Percentiles rank a stretch among this genome's conserved stretches.
phyloP scores from a whole-genome alignment of 2,888 invertebrate genomes.

The Sympetrum striolatum region DNA sequence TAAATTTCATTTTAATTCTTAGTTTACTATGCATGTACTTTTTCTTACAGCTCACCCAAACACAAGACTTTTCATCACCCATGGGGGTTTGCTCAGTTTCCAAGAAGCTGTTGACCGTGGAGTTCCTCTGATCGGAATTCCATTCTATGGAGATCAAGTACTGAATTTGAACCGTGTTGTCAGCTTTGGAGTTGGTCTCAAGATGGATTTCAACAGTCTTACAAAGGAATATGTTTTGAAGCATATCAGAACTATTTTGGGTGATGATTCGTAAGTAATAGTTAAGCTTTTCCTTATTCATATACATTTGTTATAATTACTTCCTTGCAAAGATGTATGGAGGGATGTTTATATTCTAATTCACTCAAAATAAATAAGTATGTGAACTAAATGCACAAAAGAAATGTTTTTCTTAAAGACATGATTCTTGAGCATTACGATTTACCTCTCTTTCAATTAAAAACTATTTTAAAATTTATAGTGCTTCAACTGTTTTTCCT shows the following conservation, averaged over 20 bases:
- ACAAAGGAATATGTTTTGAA: constrained; percentile 57
- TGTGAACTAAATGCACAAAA: too few relatives aligned
- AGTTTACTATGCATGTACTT: neutral
- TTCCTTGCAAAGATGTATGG: too few relatives aligned
- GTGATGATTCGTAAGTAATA: constrained; percentile 51
- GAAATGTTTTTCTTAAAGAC: too few relatives aligned
- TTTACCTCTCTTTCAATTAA: too few relatives aligned
- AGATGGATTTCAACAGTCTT: constrained; percentile 53
- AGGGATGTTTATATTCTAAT: too few relatives aligned
- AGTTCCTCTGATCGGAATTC: constrained; percentile 63
- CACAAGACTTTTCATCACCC: constrained; percentile 65
- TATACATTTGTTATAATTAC: too few relatives aligned
- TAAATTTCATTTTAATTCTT: neutral
- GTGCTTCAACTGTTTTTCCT: too few relatives aligned
- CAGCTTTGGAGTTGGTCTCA: constrained; percentile 62
- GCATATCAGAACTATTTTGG: constrained; percentile 59
- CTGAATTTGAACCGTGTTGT: constrained; percentile 64
- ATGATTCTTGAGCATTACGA: too few relatives aligned
- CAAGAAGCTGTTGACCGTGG: constrained; percentile 63
- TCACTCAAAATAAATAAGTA: too few relatives aligned
- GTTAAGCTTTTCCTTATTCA: too few relatives aligned
- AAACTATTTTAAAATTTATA: too few relatives aligned
- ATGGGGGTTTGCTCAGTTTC: constrained; percentile 66
- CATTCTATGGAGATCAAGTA: constrained; percentile 64
- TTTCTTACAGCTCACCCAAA: constrained; percentile 61